Conservation (phyloP, 2,888 invertebrate genomes). For the Aleiodes alternator region DNA sequence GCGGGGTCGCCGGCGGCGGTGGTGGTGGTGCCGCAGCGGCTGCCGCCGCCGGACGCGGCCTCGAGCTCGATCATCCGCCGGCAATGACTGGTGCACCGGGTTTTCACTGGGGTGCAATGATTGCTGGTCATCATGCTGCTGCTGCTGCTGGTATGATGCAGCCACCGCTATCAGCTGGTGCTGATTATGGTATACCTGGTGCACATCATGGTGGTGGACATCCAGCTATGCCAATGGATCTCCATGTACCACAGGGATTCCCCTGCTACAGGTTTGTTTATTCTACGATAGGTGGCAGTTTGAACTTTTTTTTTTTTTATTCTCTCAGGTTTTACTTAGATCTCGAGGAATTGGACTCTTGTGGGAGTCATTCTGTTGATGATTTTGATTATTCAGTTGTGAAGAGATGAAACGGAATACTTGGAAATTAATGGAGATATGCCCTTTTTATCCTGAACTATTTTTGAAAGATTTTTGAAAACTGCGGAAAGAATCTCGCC, state of each 20-base stretch:
- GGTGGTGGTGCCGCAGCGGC: conserved; percentile 76
- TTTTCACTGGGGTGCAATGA: conserved; percentile 74
- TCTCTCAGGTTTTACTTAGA: not conserved
- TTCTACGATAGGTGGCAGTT: conserved; percentile 12
- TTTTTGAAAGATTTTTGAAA: no score
- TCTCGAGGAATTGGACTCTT: no score
- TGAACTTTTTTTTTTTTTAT: not conserved
- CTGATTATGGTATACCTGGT: conserved; percentile 67
- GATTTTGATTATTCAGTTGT: no score
- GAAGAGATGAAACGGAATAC: no score
- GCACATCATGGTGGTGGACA: conserved; percentile 79
- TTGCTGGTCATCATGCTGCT: conserved; percentile 76
- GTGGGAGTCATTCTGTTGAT: no score
- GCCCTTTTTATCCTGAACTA: no score
- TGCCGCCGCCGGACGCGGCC: conserved; percentile 84
- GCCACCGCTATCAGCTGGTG: conserved; percentile 73
- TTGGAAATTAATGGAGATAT: no score
- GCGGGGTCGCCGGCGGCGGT: conserved; percentile 87
- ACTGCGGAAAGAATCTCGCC: no score
- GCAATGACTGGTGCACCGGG: conserved; percentile 67
- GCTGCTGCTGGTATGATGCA: conserved; percentile 80
- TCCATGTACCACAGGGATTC: conserved; percentile 94
- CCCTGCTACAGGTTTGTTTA: conserved; percentile 90
- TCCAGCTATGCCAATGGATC: conserved; percentile 88
- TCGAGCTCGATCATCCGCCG: conserved; percentile 76